Conservation (phyloP, 2,888 invertebrate genomes). For the Brenthis ino region DNA sequence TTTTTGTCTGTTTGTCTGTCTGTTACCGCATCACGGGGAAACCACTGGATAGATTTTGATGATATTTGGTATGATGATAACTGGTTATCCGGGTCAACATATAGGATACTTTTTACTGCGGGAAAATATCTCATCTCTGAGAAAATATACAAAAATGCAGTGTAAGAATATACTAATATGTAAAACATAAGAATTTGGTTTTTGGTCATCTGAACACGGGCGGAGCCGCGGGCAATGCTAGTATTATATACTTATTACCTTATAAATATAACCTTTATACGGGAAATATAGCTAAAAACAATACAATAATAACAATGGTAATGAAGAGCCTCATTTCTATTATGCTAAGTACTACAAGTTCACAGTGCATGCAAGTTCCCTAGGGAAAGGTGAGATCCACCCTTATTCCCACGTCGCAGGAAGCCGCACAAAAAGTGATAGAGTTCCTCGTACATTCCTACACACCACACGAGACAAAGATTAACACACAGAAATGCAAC, state of each 20-base stretch:
- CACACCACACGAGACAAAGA: conserved; percentile 15
- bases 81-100: too few relatives aligned
- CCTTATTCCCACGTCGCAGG: conserved; percentile 57
- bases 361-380: conserved; percentile 36
- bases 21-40: too few relatives aligned
- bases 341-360: conserved; percentile 9
- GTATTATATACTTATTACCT: background rate
- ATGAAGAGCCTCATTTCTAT: background rate
- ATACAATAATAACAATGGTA: background rate
- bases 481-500: background rate
- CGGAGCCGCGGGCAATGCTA: too few relatives aligned
- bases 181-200: too few relatives aligned
- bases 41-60: too few relatives aligned
- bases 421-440: conserved; percentile 58
- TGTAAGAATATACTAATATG: too few relatives aligned
- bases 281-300: background rate
- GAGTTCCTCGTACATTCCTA: conserved; percentile 38
- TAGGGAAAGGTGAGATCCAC: conserved; percentile 58
- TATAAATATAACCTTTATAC: background rate
- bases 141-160: too few relatives aligned
- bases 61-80: too few relatives aligned
- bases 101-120: too few relatives aligned
- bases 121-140: too few relatives aligned
- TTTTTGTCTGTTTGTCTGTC: too few relatives aligned
- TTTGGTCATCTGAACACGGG: too few relatives aligned